Percentiles rank a stretch among this genome's conserved stretches.
Evolutionary conservation across 2,797 vertebrate genomes (phyloP).

Genomic region (Pelochelys cantorii): DNA sequence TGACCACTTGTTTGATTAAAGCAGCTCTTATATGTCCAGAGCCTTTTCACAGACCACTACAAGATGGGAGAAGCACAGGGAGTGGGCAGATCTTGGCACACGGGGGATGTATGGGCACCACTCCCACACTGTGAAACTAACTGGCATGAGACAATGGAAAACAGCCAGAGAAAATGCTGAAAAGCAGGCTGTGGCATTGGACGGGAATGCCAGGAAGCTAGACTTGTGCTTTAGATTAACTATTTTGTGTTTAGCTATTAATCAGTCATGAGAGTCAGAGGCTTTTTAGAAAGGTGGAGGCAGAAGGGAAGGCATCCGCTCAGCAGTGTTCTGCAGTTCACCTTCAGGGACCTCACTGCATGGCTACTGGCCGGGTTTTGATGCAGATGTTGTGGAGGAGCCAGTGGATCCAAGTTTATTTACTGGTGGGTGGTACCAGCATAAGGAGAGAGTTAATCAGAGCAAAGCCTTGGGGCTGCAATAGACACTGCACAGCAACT

Average conservation of each 20-base stretch:
- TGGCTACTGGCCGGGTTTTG: background rate
- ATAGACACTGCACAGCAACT: background rate
- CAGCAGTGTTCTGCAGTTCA: background rate
- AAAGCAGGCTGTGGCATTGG: background rate
- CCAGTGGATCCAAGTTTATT: background rate
- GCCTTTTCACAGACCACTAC: background rate
- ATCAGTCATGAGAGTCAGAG: background rate
- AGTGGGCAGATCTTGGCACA: background rate
- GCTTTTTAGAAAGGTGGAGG: background rate
- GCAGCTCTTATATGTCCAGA: background rate
- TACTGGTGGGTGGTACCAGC: background rate
- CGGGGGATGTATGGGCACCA: fast-evolving
- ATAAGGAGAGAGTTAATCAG: background rate
- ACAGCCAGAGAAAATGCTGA: conserved; percentile 22
- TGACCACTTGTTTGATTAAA: background rate
- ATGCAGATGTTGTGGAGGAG: background rate
- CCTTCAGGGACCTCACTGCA: background rate
- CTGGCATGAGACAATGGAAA: background rate
- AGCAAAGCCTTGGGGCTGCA: background rate
- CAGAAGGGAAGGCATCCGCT: background rate
- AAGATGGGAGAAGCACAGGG: background rate
- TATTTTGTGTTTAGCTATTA: background rate
- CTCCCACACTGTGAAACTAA: background rate
- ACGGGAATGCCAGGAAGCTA: background rate
- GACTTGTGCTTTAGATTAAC: conserved; percentile 24